Percentiles rank a stretch among this genome's conserved stretches.
Conservation (phyloP, 92 coral and sea anemone species). For the Phymanthus crucifer region DNA sequence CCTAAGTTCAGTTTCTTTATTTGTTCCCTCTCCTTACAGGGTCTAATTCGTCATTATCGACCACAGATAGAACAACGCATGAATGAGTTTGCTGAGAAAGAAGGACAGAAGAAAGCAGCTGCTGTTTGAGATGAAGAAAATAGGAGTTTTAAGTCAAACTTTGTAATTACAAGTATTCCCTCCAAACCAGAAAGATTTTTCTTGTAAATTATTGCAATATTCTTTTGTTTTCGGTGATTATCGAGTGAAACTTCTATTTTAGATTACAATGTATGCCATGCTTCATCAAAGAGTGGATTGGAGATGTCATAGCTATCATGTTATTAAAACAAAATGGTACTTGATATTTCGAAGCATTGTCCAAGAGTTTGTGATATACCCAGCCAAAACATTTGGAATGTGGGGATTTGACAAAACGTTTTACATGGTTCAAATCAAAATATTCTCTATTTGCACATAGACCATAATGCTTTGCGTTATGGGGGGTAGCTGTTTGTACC, state of each 20-base stretch:
- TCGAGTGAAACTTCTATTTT: neutral
- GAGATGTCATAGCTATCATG: neutral
- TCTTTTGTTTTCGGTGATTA: neutral
- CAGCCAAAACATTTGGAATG: too few relatives aligned
- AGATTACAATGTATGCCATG: neutral
- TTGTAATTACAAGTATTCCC: neutral
- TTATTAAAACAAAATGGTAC: too few relatives aligned
- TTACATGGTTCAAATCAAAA: too few relatives aligned
- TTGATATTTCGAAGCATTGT: too few relatives aligned
- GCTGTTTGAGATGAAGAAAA: constrained; percentile 24
- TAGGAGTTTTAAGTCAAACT: neutral
- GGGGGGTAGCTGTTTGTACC: too few relatives aligned
- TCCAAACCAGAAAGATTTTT: neutral
- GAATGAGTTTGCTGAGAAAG: constrained; percentile 76
- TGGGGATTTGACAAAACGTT: too few relatives aligned
- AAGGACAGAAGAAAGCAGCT: constrained; percentile 50
- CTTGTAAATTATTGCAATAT: neutral
- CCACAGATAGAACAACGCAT: constrained; percentile 83
- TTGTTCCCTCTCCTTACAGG: constrained; percentile 45
- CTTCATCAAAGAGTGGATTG: neutral
- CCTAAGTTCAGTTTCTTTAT: too few relatives aligned
- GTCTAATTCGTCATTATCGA: constrained; percentile 96
- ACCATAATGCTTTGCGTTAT: too few relatives aligned
- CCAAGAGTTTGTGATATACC: too few relatives aligned
- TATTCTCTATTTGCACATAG: too few relatives aligned